Percentiles rank a stretch among this genome's conserved stretches.
Conservation (phyloP, 2,888 invertebrate species). For the Dolichomitus sp. region DNA sequence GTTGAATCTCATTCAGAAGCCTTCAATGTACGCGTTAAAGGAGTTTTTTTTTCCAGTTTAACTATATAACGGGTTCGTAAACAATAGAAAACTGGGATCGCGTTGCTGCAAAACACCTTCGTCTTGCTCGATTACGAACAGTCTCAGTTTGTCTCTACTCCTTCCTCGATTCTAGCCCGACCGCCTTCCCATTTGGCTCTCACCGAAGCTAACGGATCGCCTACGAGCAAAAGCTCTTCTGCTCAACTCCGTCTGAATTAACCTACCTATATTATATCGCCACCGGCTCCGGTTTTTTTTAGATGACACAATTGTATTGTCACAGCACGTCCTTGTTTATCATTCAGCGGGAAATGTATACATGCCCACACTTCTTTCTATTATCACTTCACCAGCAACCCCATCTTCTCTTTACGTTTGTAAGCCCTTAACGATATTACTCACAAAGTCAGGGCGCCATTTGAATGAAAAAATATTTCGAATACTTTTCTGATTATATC, state of each 20-base stretch:
- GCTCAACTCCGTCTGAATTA: neutral
- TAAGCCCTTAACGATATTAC: neutral
- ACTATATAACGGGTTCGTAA: no score
- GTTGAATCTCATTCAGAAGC: no score
- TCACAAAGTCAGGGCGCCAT: no score
- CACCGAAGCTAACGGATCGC: constrained; percentile 13
- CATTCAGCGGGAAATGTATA: constrained; percentile 33
- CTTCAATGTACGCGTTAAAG: no score
- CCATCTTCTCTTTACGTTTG: neutral
- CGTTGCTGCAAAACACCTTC: neutral
- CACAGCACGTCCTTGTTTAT: constrained; percentile 18
- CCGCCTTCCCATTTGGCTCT: constrained; percentile 3
- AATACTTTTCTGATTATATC: no score
- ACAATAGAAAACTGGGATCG: no score
- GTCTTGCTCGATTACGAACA: constrained; percentile 4
- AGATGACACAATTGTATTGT: constrained; percentile 31
- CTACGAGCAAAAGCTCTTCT: constrained; percentile 1
- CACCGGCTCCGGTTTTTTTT: constrained; percentile 17
- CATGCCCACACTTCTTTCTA: neutral
- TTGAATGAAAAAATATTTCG: no score
- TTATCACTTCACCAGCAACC: neutral
- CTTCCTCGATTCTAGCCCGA: neutral
- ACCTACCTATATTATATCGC: neutral
- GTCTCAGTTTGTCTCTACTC: neutral
- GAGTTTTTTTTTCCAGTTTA: no score